Conservation (phyloP, 2,888 invertebrate genomes). For the Amblyjoppa fuscipennis region DNA sequence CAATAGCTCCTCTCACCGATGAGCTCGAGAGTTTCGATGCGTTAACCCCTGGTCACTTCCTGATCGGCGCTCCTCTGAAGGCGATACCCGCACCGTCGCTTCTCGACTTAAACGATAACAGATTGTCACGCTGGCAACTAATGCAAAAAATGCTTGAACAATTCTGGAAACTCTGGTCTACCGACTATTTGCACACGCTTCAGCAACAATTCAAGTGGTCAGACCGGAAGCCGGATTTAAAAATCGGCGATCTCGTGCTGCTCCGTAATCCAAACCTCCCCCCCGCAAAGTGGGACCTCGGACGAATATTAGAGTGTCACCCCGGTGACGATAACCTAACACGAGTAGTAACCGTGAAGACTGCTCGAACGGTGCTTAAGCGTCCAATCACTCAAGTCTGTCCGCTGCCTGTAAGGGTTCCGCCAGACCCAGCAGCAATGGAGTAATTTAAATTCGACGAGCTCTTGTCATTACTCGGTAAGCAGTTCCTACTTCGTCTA, state of each 20-base stretch:
- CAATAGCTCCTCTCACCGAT: too few relatives aligned
- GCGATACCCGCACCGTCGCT: conserved; percentile 68
- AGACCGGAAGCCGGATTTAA: too few relatives aligned
- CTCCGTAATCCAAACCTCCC: too few relatives aligned
- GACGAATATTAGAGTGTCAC: too few relatives aligned
- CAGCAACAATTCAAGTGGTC: too few relatives aligned
- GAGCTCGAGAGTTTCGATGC: too few relatives aligned
- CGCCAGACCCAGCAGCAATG: neutral
- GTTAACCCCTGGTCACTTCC: conserved; percentile 71
- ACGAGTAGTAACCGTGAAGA: conserved; percentile 71
- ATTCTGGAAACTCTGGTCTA: conserved; percentile 57
- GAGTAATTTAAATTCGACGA: neutral
- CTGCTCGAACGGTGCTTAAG: conserved; percentile 60
- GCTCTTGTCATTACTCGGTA: neutral
- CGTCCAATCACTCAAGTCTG: conserved; percentile 68
- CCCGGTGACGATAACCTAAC: too few relatives aligned
- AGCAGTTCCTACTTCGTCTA: neutral
- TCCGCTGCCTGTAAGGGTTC: conserved; percentile 47
- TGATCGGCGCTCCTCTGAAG: conserved; percentile 68
- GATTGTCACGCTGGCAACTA: conserved; percentile 70
- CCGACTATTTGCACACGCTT: too few relatives aligned
- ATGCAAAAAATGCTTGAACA: conserved; percentile 64
- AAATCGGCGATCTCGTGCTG: too few relatives aligned
- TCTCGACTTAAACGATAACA: conserved; percentile 59
- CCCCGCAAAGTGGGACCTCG: too few relatives aligned